Base-by-base conservation (phyloP, 2,113 vertebrate genomes). In the Xiphophorus hellerii region DNA sequence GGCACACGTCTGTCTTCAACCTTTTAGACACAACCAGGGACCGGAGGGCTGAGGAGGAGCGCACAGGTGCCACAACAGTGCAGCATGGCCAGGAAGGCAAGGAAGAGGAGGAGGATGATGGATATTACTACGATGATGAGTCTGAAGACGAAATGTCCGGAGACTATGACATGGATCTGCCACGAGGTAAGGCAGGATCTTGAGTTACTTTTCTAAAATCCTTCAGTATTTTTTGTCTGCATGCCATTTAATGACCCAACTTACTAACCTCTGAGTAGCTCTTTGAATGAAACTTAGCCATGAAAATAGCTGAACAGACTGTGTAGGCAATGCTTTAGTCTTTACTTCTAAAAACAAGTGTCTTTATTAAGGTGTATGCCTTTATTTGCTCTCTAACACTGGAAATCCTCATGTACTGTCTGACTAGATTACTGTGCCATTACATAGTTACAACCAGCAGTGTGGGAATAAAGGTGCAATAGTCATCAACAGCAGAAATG, bases 111-210 rank as follows among this genome's bases (percentile, higher is more conserved):
- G 80, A 92, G 5, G 33, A 90, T 0, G 86, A 89, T 3, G 89
- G 93, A 1, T 89, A 95, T 37, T 83, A 93, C 37, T 77, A 88
- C 28, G 83, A 88, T 4, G 88, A 90, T 0, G 92, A 93, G 27
- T 88, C 88, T 15, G 93, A 94, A 1, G 87, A 93, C 5, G 88
- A 86, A 62, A 48, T 89, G 28, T 95, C 95, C 6, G 94, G 94
- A 31, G 93, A 94, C 79, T 89, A 89, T 28, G 88, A 78, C 27
- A 0, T 86, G 54, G 80, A 84, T 25, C 0, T 86, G 64, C 94
- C 94, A 35, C 68, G 71, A 91, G 92, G 94, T 95, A 87, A 84
- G 80, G 3, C 2, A 37, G 8, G 37, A 4, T 30, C 22, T 22
- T 68, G 15, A 5, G 42, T 11, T 15, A 58, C 10, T 9, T 51